These are phyloP conservation scores for Falco novaeseelandiae DNA, from an alignment of 2,797 vertebrate species.

Conservation along the genomic window DNA sequence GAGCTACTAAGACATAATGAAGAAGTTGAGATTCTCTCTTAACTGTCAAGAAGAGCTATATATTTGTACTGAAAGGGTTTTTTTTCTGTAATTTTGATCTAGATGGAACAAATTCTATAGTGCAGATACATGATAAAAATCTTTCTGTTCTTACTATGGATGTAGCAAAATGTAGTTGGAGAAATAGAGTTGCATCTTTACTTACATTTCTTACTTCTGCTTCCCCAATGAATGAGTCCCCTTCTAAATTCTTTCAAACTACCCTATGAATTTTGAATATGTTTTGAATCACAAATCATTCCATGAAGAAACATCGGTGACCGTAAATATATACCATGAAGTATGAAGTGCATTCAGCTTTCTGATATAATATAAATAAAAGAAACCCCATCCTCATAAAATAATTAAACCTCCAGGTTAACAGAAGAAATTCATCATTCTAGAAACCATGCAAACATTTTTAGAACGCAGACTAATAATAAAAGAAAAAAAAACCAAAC, in stretches of 20 bases:
- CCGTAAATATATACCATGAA: background rate
- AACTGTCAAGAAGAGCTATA: fast-evolving
- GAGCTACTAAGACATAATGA: background rate
- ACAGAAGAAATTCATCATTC: background rate
- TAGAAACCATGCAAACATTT: background rate
- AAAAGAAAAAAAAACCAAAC: background rate
- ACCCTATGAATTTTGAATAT: background rate
- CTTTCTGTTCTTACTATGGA: background rate
- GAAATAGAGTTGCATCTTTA: background rate
- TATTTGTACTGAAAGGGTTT: background rate
- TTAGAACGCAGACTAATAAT: background rate
- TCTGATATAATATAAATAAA: background rate
- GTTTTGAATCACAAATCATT: background rate
- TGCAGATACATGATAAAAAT: background rate
- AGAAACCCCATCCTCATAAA: background rate
- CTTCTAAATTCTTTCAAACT: background rate
- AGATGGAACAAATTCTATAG: background rate
- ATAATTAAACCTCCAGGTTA: background rate
- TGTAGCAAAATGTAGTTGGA: background rate
- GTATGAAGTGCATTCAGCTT: background rate
- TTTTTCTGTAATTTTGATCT: background rate
- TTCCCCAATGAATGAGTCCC: background rate
- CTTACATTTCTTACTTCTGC: background rate
- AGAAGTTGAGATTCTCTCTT: background rate
- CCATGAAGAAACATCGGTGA: background rate